Evolutionary conservation across 2,797 vertebrate genomes (phyloP).

Genomic region (Mormyrus hasselquistii): DNA sequence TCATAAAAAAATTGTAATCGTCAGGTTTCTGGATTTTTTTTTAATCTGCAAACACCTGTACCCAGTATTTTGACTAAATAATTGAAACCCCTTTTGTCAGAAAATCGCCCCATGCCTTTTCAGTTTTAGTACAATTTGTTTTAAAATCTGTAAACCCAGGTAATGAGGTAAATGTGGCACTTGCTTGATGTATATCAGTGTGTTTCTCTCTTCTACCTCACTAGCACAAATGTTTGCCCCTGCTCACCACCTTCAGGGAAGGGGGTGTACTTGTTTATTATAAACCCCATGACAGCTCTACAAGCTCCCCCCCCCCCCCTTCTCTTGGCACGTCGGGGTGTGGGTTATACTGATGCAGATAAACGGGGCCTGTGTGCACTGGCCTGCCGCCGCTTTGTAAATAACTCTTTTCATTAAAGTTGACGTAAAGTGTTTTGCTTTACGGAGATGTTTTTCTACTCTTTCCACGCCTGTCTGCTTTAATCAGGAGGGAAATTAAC

Average conservation of each 20-base stretch:
- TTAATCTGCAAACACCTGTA: background rate
- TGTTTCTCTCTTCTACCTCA: background rate
- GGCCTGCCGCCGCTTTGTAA: slow-evolving; percentile 24
- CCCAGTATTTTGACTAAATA: background rate
- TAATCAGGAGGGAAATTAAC: background rate
- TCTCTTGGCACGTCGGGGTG: background rate
- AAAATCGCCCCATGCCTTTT: background rate
- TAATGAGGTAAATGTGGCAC: background rate
- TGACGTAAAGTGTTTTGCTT: slow-evolving; percentile 35
- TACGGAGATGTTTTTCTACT: slow-evolving; percentile 22
- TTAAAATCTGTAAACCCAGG: background rate
- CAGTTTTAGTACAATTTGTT: background rate
- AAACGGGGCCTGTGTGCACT: background rate
- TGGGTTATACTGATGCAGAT: background rate
- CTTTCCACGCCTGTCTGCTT: background rate
- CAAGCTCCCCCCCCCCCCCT: background rate
- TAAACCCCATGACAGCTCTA: background rate
- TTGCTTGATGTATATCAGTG: background rate
- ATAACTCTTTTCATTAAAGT: slow-evolving; percentile 36
- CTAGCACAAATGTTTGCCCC: background rate
- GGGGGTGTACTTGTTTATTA: background rate
- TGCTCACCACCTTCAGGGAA: background rate
- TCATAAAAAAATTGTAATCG: background rate
- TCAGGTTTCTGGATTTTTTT: background rate
- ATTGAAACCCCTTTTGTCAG: background rate